Evolutionary conservation across 2,113 vertebrate genomes (phyloP).

Genomic region (Eretmochelys imbricata): DNA sequence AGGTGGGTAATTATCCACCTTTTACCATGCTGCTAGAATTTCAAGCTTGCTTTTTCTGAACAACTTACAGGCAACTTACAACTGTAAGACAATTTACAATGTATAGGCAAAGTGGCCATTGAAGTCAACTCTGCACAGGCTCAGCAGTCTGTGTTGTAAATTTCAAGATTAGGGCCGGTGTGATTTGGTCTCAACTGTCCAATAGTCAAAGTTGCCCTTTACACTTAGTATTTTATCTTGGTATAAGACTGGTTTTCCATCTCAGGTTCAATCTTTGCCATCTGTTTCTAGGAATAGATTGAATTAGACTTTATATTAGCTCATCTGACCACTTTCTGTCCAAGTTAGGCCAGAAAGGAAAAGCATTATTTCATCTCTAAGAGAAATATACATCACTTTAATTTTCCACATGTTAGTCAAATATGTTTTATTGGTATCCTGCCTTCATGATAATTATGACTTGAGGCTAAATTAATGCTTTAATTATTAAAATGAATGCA

Average conservation of each 20-base stretch:
- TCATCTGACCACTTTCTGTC: neutral
- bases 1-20: neutral
- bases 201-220: neutral
- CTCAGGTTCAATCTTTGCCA: neutral
- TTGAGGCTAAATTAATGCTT: neutral
- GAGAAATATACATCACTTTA: neutral
- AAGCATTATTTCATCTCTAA: neutral
- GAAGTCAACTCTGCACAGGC: neutral
- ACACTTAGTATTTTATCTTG: neutral
- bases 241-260: neutral
- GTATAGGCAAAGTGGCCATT: neutral
- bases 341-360: neutral
- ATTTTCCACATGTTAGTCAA: neutral
- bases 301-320: neutral
- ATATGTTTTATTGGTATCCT: rapidly evolving
- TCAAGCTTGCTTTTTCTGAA: neutral
- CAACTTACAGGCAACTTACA: too few relatives aligned
- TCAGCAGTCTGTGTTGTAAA: neutral
- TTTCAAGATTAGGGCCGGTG: neutral
- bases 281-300: neutral
- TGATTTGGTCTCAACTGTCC: neutral
- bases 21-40: neutral
- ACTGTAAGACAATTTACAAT: neutral
- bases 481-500: neutral
- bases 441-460: neutral